These are phyloP conservation scores for Nylanderia fulva DNA, from an alignment of 1,140 invertebrate species.

Conservation along the genomic window DNA sequence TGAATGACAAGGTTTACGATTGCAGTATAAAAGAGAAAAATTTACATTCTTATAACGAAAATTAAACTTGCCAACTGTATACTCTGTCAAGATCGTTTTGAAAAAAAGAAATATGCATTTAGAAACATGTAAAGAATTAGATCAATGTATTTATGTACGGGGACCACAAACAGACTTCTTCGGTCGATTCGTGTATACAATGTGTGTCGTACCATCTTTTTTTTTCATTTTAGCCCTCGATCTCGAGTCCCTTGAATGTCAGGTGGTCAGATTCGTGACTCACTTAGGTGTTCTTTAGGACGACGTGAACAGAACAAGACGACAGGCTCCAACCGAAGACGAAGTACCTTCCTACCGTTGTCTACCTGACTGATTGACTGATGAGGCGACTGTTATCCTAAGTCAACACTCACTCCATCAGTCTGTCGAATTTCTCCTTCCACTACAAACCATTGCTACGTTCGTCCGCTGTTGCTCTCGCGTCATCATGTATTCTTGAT, in stretches of 20 bases:
- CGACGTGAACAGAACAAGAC: slow-evolving; percentile 74
- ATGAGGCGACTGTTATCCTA: slow-evolving; percentile 86
- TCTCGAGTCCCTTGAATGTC: slow-evolving; percentile 71
- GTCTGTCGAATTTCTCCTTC: slow-evolving; percentile 75
- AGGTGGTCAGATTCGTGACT: slow-evolving; percentile 81
- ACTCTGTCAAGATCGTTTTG: background rate
- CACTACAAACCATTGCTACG: slow-evolving; percentile 47
- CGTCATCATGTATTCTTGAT: slow-evolving; percentile 45
- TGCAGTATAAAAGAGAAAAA: background rate
- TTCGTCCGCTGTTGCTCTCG: slow-evolving; percentile 44
- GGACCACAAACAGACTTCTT: slow-evolving; percentile 41
- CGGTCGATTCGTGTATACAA: slow-evolving; percentile 18
- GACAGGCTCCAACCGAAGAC: slow-evolving; percentile 80
- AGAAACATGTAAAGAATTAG: slow-evolving; percentile 21
- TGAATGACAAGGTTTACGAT: background rate
- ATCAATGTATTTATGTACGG: slow-evolving; percentile 38
- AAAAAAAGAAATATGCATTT: background rate
- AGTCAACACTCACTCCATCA: slow-evolving; percentile 86
- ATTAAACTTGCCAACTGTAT: background rate
- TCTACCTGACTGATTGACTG: slow-evolving; percentile 86
- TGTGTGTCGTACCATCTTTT: slow-evolving; percentile 16
- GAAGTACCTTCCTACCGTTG: slow-evolving; percentile 79
- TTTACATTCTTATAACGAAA: background rate
- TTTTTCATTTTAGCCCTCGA: slow-evolving; percentile 33
- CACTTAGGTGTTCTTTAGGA: slow-evolving; percentile 80